Evolutionary conservation across 2,888 invertebrate genomes (phyloP), one percentile per base, ranked within the genome.

Genomic region (Xanthorhoe spadicearia): DNA sequence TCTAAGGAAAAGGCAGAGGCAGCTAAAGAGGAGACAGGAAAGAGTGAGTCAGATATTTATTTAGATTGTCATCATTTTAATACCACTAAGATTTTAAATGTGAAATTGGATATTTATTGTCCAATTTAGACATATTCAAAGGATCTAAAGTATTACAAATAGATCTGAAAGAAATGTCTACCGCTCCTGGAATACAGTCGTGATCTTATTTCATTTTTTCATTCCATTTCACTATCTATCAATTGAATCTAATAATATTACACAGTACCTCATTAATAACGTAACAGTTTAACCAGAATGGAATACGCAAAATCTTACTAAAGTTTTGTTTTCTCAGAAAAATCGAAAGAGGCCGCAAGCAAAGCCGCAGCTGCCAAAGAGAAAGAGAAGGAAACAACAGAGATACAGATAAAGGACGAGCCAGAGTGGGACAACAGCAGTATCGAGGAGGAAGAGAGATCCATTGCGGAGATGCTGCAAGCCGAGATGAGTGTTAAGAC

Each of bases 401-500:
- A 92, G 32, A 75, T 92, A 0, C 84, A 85, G 62, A 82, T 93
- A 10, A 93, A 93, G 73, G 88, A 90, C 15, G 93, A 93, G 68
- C 93, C 93, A 0, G 96, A 97, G 74, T 97, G 97, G 96, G 95
- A 95, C 58, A 95, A 90, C 0, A 90, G 89, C 75, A 93, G 92
- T 62, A 92, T 94, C 17, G 93, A 94, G 48, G 93, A 95, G 65
- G 95, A 95, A 67, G 95, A 95, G 74, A 90, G 95, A 0, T 95
- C 95, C n/a, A 95, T 95, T 61, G 94, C 95, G 0, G 94, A 95
- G 74, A 94, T 95, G 88, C 94, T 95, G 76, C 94, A 95, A 74
- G 93, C 95, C 0, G 95, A 96, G 78, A 95, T 96, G 89, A 95
- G 93, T 71, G 95, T 96, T 49, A 96, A 96, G 83, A 94, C 95